Conservation (phyloP, 2,888 invertebrate genomes). For the Cecidostiba fungosa region DNA sequence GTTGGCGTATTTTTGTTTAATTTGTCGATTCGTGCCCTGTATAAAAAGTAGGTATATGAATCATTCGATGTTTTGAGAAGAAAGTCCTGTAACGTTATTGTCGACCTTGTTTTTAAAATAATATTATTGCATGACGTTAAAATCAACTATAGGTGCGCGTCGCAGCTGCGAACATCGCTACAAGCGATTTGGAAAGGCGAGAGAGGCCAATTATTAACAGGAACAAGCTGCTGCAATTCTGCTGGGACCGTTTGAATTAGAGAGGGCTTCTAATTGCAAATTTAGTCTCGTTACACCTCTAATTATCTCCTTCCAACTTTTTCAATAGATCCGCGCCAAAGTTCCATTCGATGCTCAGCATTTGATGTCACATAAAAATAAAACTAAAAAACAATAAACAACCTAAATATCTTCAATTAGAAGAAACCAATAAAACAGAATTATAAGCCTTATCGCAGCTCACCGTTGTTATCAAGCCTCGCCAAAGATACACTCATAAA, state of each 20-base stretch:
- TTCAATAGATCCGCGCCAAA: neutral
- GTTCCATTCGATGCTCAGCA: too few relatives aligned
- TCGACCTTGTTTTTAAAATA: too few relatives aligned
- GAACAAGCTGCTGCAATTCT: conserved; percentile 76
- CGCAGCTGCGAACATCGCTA: conserved; percentile 13
- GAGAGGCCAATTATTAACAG: conserved; percentile 75
- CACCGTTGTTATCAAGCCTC: neutral
- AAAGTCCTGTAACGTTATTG: too few relatives aligned
- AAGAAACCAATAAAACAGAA: too few relatives aligned
- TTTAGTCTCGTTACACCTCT: conserved; percentile 70
- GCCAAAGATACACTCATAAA: neutral
- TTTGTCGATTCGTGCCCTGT: neutral
- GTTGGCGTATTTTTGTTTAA: too few relatives aligned
- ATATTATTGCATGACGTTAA: neutral
- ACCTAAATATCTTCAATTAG: too few relatives aligned
- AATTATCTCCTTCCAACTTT: neutral
- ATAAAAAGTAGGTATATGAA: too few relatives aligned
- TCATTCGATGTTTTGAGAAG: too few relatives aligned
- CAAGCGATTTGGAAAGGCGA: neutral
- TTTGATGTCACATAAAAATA: too few relatives aligned
- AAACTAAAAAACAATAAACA: too few relatives aligned
- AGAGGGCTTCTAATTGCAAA: conserved; percentile 68
- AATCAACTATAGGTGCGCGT: neutral
- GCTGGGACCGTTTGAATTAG: conserved; percentile 78
- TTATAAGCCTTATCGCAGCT: neutral